Evolutionary conservation across 2,113 vertebrate genomes (phyloP), one percentile per base, ranked within the genome.

Genomic region (Symphodus melops): DNA sequence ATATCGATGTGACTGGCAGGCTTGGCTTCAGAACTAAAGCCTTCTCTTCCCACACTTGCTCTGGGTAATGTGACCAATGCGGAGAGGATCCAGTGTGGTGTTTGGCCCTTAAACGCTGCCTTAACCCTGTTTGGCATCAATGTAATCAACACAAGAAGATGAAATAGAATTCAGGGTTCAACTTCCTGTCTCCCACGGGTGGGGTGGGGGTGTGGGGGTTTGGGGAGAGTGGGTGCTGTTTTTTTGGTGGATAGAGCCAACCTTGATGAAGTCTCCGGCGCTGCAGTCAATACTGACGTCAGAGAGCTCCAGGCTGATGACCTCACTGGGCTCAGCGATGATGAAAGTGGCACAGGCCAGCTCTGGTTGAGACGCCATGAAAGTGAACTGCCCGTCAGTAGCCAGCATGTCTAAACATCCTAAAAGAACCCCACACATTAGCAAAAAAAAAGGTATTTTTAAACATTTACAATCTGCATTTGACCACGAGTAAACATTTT

Each of bases 401-500:
- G 92, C 89, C 72, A 93, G 37, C 92, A 93, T 93, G 83, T 93
- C 92, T 89, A 93, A 55, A 54, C 92, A 93, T 78, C 88, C 91
- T 92, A 17, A 21, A 72, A 59, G n/a, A 75, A 9, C 65, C 66
- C 48, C 73, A 57, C 9, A 74, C 20, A 74, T 17, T n/a, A 37
- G 19, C 25, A 9, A 33, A 41, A 9, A 33, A 41, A 4, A 8
- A 2, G 5, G 13, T 42, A 17, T 41, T 9, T 25, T 51, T 56
- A 9, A 53, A 33, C 20, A 33, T 12, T 67, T 9, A 14, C 9
- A 33, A 1, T 8, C 16, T 25, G 8, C 4, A 1, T 39, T 11
- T 55, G 8, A 55, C 12, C 16, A 55, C 14, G 37, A 46, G 12
- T 4, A n/a, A 58, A 17, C 23, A 44, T 41, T 48, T n/a, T n/a